Base-by-base conservation (phyloP, 2,888 invertebrate species). In the Xylota sylvarum region DNA sequence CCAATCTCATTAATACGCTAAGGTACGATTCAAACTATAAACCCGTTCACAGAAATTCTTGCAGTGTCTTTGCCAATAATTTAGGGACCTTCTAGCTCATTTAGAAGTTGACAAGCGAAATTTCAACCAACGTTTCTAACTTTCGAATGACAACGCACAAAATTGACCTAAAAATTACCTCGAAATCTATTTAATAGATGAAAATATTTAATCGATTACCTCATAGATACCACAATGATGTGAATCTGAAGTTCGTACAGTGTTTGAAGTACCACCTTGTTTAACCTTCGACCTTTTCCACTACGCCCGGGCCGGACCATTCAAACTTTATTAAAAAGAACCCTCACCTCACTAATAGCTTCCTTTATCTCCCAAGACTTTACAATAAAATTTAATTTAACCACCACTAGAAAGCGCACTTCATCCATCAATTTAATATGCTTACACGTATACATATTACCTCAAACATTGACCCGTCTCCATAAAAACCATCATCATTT, bases 401-500 rank as follows among this genome's bases (percentile, higher is more conserved):
- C 32, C 70, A 52, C 50, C 52, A 60, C 52, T 60, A 52, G 35
- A 60, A 60, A 32, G 10, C 4, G 30, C 30, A 55, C 78, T 62
- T 27, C 43, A 70, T 78, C 55, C 70, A 78, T 78, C 78, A 70
- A 78, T 70, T 78, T 70, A 52, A 43, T 35, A 62, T 55, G 60
- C 70, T 46, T 43, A 69, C 50, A 77, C 48, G 48, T 48, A 48
- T n/a, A n/a, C n/a, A n/a, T 12, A 32, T 32, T 27, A 40, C 37
- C 73, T 73, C 40, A 77, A 77, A 50, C 46, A 52, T 43, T 73
- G 78, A 83, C 60, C 83, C 65, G 58, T 52, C 78, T 58, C 52
- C 72, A 78, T 83, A 78, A 78, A 72, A 67, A 35, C 79, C 79
- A 73, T 84, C 72, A 84, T 79, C 73, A 79, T 67, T 79, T 83